Conservation (phyloP, 1,140 invertebrate species). For the Centruroides sculpturatus region DNA sequence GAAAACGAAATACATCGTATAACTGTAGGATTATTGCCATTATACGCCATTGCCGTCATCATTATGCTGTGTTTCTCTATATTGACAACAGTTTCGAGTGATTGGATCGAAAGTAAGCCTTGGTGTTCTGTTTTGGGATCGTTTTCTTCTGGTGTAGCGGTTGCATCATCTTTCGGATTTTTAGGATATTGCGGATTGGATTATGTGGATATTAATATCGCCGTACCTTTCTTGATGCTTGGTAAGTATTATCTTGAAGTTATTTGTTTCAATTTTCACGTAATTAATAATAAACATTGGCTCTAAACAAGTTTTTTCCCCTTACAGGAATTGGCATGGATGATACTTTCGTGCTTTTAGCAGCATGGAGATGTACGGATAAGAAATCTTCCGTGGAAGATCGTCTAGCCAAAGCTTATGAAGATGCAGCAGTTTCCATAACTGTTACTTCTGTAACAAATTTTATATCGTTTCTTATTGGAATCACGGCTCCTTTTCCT, state of each 20-base stretch:
- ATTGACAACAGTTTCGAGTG: slow-evolving; percentile 53
- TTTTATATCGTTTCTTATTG: slow-evolving; percentile 89
- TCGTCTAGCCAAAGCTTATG: slow-evolving; percentile 70
- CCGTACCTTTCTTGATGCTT: slow-evolving; percentile 85
- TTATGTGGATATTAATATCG: slow-evolving; percentile 89
- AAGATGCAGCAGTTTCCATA: slow-evolving; percentile 92
- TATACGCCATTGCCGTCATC: slow-evolving; percentile 68
- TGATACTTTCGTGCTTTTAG: slow-evolving; percentile 91
- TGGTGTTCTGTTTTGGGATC: slow-evolving; percentile 82
- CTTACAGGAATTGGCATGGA: slow-evolving; percentile 81
- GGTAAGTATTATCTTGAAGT: slow-evolving; percentile 44
- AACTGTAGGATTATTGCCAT: slow-evolving; percentile 69
- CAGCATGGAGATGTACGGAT: slow-evolving; percentile 73
- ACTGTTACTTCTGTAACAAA: slow-evolving; percentile 95
- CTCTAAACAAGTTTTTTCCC: no score
- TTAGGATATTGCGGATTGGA: slow-evolving; percentile 76
- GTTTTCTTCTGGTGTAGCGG: slow-evolving; percentile 74
- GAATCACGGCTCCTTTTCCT: slow-evolving; percentile 86
- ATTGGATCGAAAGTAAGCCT: slow-evolving; percentile 75
- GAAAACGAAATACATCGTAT: slow-evolving; percentile 78
- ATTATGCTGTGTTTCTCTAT: slow-evolving; percentile 49
- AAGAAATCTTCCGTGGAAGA: slow-evolving; percentile 61
- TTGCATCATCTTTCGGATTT: slow-evolving; percentile 71
- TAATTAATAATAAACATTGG: no score
- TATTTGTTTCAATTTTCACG: no score